Evolutionary conservation across 2,888 invertebrate genomes (phyloP).

Genomic region (Gortyna flavago): DNA sequence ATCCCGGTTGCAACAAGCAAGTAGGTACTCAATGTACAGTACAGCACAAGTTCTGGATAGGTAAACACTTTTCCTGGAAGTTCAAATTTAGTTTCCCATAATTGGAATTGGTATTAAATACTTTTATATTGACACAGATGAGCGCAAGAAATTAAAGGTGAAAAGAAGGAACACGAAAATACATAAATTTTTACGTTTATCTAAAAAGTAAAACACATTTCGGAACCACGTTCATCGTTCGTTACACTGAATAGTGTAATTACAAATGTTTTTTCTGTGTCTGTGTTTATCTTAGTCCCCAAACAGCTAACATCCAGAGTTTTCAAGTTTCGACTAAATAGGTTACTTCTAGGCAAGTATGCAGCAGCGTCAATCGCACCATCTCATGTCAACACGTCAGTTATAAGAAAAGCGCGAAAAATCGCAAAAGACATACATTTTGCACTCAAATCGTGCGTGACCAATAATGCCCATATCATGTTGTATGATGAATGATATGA

Average conservation of each 20-base stretch:
- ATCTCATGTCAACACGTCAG: too few relatives aligned
- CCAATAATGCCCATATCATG: background rate
- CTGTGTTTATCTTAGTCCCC: background rate
- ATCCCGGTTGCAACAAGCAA: background rate
- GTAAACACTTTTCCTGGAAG: conserved; percentile 14
- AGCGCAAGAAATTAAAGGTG: background rate
- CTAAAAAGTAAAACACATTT: background rate
- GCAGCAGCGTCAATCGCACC: background rate
- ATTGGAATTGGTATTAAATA: conserved; percentile 13
- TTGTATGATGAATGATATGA: background rate
- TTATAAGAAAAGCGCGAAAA: background rate
- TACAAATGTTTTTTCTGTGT: background rate
- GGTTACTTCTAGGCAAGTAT: background rate
- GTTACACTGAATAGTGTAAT: background rate
- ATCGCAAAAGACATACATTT: background rate
- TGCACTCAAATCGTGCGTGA: background rate
- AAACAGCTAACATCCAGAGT: background rate
- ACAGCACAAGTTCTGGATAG: conserved; percentile 6
- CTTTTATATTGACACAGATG: background rate
- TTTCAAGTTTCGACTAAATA: background rate
- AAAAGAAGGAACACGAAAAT: too few relatives aligned
- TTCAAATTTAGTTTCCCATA: background rate
- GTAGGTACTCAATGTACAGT: conserved; percentile 2
- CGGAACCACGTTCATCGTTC: background rate
- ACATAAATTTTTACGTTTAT: too few relatives aligned